Conservation (phyloP, 2,797 vertebrate genomes). For the Heterohyrax brucei region DNA sequence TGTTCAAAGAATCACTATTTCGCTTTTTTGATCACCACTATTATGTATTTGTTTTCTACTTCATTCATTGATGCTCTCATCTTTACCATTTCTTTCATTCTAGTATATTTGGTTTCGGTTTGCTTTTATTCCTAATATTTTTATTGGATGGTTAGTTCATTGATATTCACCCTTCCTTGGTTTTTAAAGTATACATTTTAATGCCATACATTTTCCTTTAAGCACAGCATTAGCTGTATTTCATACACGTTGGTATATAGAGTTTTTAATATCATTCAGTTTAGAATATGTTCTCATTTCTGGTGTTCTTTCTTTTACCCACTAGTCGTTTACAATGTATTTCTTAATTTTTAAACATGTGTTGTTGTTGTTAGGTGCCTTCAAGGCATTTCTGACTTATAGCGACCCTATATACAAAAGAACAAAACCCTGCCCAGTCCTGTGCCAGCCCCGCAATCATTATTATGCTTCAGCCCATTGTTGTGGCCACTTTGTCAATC, state of each 20-base stretch:
- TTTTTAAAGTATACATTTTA: not conserved
- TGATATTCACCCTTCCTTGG: not conserved
- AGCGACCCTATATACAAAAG: no score
- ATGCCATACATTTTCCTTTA: not conserved
- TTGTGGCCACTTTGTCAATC: no score
- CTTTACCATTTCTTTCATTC: not conserved
- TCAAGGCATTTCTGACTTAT: no score
- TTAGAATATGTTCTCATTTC: conserved; percentile 24
- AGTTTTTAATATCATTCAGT: not conserved
- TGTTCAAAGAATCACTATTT: not conserved
- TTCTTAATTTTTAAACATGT: conserved; percentile 39
- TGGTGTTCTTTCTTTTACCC: not conserved
- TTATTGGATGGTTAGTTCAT: not conserved
- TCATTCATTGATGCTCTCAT: not conserved
- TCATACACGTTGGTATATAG: not conserved
- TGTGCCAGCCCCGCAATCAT: no score
- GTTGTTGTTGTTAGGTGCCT: no score
- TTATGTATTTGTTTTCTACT: not conserved
- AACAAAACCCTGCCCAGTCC: no score
- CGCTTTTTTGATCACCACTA: not conserved
- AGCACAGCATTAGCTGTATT: not conserved
- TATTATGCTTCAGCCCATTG: no score
- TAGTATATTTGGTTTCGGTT: not conserved
- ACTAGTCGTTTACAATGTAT: not conserved
- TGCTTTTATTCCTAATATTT: not conserved